Base-by-base conservation (phyloP, 2,797 vertebrate species). In the Netta rufina region DNA sequence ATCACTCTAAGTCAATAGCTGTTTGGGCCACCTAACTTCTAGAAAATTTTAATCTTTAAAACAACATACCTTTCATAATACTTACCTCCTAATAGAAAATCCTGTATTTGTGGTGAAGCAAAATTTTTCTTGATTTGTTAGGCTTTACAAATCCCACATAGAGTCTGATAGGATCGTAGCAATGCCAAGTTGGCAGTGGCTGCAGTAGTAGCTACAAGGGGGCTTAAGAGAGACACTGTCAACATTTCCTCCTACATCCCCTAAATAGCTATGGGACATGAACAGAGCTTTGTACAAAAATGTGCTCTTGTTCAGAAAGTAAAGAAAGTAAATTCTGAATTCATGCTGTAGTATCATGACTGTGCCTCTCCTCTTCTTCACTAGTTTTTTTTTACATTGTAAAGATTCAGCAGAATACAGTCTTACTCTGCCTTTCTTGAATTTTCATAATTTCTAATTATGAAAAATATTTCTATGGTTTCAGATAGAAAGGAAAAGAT, bases 141-240 rank as follows among this genome's bases (percentile, higher is more conserved):
- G 69, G 77, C 83, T 96, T 90, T 90, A 95, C 79, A 93, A 96
- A 94, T 96, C 78, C 81, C 87, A 54, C 88, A 43, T 25, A 94
- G 90, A 96, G 91, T 94, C 94, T 96, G 97, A 89, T 38, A 92
- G 90, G 92, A 93, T 85, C 84, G 74, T 88, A 65, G 28, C 36
- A 74, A 81, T 96, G 96, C 96, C 96, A 96, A 96, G 65, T 93
- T 97, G 96, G 92, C 96, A 96, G 91, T 87, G 85, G 70, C 77
- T 96, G 53, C 81, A 87, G 93, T 84, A 97, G 96, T 97, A 97
- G 87, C 70, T 97, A 96, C 90, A 95, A 96, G 97, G 97, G 95
- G 84, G 94, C 94, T 97, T 97, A 96, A 96, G 96, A 97, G 91
- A 97, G 91, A 96, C 95, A 92, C 94, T 97, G 96, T 97, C 96